These are phyloP conservation scores for Camponotus floridanus DNA, from an alignment of 1,140 invertebrate genomes.

Conservation along the genomic window DNA sequence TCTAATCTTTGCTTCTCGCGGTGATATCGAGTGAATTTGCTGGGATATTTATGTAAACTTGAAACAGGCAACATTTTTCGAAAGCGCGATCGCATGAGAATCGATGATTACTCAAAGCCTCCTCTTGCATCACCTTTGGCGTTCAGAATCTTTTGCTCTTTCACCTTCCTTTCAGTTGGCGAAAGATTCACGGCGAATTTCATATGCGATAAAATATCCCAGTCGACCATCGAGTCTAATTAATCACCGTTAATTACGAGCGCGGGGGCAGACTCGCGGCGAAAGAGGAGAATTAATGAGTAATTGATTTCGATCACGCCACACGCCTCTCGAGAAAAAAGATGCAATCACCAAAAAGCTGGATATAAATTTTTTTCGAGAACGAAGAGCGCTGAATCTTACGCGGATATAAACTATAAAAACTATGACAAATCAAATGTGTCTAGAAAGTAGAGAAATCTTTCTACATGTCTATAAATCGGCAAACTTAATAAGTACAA, in stretches of 20 bases:
- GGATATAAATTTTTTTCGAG: conserved; percentile 72
- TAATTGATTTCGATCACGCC: conserved; percentile 84
- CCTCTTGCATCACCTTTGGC: conserved; percentile 33
- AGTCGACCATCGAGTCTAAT: conserved; percentile 75
- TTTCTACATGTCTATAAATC: background rate
- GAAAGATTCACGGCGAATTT: conserved; percentile 71
- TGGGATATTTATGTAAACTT: background rate
- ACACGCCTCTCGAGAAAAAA: conserved; percentile 76
- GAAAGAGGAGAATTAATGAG: conserved; percentile 80
- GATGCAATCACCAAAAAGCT: conserved; percentile 37
- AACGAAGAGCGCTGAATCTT: background rate
- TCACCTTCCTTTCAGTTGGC: conserved; percentile 41
- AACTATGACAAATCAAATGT: background rate
- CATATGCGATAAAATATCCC: conserved; percentile 74
- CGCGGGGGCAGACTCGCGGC: conserved; percentile 72
- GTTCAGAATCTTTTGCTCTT: conserved; percentile 15
- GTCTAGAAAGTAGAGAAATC: background rate
- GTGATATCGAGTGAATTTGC: background rate
- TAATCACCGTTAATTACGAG: conserved; percentile 84
- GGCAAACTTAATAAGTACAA: background rate
- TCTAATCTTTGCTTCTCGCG: background rate
- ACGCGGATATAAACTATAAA: background rate
- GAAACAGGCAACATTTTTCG: background rate
- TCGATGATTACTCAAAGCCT: conserved; percentile 74
- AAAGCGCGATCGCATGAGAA: conserved; percentile 70